Evolutionary conservation across 2,888 invertebrate genomes (phyloP), one percentile per base, ranked within the genome.

Genomic region (Metacarcinus magister): DNA sequence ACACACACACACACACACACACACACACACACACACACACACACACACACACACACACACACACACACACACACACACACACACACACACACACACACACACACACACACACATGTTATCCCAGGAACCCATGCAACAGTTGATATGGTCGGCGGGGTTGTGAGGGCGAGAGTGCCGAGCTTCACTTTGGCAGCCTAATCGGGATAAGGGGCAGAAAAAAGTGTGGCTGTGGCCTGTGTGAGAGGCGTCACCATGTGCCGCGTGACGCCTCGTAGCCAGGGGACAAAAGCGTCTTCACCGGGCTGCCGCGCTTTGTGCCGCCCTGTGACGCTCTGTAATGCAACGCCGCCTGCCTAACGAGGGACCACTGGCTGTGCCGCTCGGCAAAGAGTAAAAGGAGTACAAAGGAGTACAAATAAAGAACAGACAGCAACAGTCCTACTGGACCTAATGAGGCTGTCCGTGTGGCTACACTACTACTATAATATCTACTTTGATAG

Each of bases 271-370:
- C 92, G 92, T 28, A 92, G 95, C 54, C 28, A 2, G 23, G 32
- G 75, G 92, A 95, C 91, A 95, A 95, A 67, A 92, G 67, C 28
- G 48, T 60, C 95, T 67, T 89, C 91, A 39, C 43, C 95, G 60
- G 43, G 23, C 95, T 32, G 91, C 60, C 91, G 39, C 93, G 87
- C 87, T n/a, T 4, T 13, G 2, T 32, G 87, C 87, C 87, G 39
- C 87, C 19, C 39, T 39, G 87, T 87, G 87, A 67, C 75, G 93
- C 46, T 44, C n/a, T 91, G 91, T 91, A 91, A 91, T 39, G 91
- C 91, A 32, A 91, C 48, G n/a, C 44, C 91, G 46, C 43, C 75
- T 28, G 23, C 67, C 92, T 95, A 95, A 82, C 92, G 92, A 92
- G 92, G 92, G 67, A 92, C 95, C 95, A 16, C 92, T 44, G 4